A percentile compares a stretch with the other conserved stretches of the same genome.
Evolutionary conservation across 2,113 vertebrate species (phyloP).

Genomic region (Verasper variegatus): DNA sequence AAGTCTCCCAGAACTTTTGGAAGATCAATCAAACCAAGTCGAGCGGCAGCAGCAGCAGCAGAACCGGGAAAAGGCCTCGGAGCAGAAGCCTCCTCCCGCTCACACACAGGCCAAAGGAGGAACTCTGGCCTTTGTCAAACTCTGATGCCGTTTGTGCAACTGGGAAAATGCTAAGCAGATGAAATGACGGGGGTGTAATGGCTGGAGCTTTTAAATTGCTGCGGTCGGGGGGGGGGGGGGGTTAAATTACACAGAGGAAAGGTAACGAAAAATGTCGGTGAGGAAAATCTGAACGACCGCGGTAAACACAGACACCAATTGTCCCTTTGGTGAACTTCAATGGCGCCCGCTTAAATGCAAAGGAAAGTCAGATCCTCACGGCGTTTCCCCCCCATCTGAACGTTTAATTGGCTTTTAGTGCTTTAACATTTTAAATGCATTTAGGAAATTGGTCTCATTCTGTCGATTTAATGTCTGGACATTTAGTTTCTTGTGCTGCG

Average conservation of each 20-base stretch:
- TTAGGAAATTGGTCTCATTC: not conserved
- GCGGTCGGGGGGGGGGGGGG: constrained; percentile 8
- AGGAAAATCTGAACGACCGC: constrained; percentile 5
- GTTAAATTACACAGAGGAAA: constrained; percentile 15
- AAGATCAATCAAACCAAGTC: constrained; percentile 43
- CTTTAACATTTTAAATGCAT: constrained; percentile 11
- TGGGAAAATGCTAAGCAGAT: constrained; percentile 15
- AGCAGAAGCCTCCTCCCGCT: not conserved
- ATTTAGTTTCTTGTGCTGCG: not conserved
- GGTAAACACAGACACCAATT: not conserved
- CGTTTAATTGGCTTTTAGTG: not conserved
- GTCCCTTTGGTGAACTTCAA: constrained; percentile 32
- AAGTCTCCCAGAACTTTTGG: constrained; percentile 22
- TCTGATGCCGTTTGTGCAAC: constrained; percentile 38
- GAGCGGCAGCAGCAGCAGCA: not conserved
- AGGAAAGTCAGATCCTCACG: not conserved
- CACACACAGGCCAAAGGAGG: constrained; percentile 27
- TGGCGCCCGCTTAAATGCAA: not conserved
- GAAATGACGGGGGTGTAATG: constrained; percentile 22
- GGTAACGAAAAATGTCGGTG: constrained; percentile 19
- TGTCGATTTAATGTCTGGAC: not conserved
- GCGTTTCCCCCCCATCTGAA: not conserved
- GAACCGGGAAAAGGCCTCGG: too few relatives aligned
- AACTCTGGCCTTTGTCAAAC: constrained; percentile 63
- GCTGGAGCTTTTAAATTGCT: constrained; percentile 37